Percentiles rank a stretch among this genome's conserved stretches.
These are phyloP conservation scores for Zaprionus nigranus DNA, from an alignment of 1,140 invertebrate species.

Conservation along the genomic window DNA sequence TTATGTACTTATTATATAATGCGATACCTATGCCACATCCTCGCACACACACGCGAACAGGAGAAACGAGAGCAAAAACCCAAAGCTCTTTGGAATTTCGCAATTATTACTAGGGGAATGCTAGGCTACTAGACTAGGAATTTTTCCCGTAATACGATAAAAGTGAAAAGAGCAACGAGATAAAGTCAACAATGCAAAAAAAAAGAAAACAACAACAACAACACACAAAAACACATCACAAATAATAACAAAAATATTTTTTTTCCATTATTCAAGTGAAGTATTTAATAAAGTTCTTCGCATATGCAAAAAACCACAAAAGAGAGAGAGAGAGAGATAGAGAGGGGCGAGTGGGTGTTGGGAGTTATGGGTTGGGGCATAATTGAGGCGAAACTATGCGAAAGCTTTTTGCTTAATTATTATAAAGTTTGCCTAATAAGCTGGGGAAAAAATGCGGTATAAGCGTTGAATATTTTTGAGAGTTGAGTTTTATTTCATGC, in stretches of 20 bases:
- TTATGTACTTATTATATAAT: conserved; percentile 43
- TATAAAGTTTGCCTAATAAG: conserved; percentile 3
- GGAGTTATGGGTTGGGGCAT: not conserved
- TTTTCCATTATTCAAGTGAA: conserved; percentile 3
- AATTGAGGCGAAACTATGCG: not conserved
- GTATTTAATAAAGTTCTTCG: conserved; percentile 2
- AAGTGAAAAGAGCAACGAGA: not conserved
- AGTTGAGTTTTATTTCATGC: too few relatives aligned
- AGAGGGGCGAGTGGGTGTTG: not conserved
- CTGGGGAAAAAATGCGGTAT: not conserved
- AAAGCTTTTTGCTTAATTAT: not conserved
- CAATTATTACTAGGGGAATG: conserved; percentile 56
- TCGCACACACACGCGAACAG: conserved; percentile 20
- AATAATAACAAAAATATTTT: conserved; percentile 2
- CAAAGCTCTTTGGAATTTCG: conserved; percentile 54
- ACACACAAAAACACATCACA: not conserved
- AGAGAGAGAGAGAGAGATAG: not conserved
- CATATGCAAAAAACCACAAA: not conserved
- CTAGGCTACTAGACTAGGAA: conserved; percentile 1
- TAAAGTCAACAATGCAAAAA: not conserved
- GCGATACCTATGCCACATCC: conserved; percentile 24
- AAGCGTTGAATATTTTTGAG: not conserved
- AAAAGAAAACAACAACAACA: too few relatives aligned
- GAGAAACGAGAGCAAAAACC: conserved; percentile 14
- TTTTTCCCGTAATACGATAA: conserved; percentile 12